Percentiles rank a stretch among this genome's conserved stretches.
phyloP scores from a whole-genome alignment of 2,113 vertebrate species.

The Edolisoma coerulescens region DNA sequence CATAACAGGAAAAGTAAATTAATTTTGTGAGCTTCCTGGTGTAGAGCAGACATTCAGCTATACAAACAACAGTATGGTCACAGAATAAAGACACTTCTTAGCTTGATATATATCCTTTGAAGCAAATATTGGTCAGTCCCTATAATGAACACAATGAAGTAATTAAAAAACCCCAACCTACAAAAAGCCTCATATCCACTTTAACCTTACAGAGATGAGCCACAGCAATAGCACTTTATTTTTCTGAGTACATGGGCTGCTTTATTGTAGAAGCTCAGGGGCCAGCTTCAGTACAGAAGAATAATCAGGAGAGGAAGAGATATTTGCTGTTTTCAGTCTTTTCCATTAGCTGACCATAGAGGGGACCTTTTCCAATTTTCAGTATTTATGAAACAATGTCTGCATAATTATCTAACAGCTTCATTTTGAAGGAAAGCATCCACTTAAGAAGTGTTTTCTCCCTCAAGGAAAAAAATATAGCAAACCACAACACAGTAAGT shows the following conservation, averaged over 20 bases:
- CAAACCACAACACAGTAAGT: neutral
- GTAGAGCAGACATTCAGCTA: neutral
- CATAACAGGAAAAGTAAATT: neutral
- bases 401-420: neutral
- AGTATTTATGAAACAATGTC: neutral
- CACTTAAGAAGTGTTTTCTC: neutral
- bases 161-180: neutral
- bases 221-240: neutral
- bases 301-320: neutral
- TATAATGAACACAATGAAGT: neutral
- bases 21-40: neutral
- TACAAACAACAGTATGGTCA: neutral
- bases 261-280: neutral
- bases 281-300: neutral
- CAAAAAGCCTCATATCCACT: neutral
- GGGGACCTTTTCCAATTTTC: neutral
- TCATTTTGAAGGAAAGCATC: neutral
- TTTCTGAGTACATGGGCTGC: neutral
- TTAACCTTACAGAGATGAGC: neutral
- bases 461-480: neutral
- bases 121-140: neutral
- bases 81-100: neutral
- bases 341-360: neutral
- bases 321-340: neutral
- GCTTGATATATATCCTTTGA: neutral